Evolutionary conservation across 2,797 vertebrate genomes (phyloP), one percentile per base, ranked within the genome.

Genomic region (Oreochromis mossambicus): DNA sequence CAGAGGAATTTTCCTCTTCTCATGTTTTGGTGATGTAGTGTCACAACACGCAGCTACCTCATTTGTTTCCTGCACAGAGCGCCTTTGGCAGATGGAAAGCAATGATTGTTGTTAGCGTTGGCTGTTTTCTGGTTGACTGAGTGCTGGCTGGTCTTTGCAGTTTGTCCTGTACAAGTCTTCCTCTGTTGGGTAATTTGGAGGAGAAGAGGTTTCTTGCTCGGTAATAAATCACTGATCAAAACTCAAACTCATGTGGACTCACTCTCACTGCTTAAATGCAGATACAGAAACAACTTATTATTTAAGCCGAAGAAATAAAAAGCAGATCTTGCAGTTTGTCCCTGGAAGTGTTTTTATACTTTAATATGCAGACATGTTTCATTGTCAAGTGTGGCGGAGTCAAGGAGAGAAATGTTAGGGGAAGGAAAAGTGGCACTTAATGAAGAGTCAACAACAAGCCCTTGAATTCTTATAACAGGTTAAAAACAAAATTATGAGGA

Each of bases 1-100:
- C 79, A n/a, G 55, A 86, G 76, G 70, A 84, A 63, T 83, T 75
- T 77, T 80, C 19, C 79, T 78, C 61, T 78, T 82, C 54, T 55
- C 17, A 4, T 68, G 32, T 81, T 84, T 87, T 46, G 58, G 48
- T 78, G 29, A 77, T 51, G 41, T n/a, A 10, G 12, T 70, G 48
- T 88, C 78, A 80, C 73, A 84, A 83, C 82, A 84, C 4, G 41
- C 61, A 43, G 61, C 78, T 63, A 36, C 61, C 63, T 21, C 29
- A 73, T 77, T 21, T 80, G 73, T 83, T 88, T 86, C 50, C 78
- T 56, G 19, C 19, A 9, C 52, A 79, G 48, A 50, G 26, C 19
- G 6, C 70, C n/a, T 24, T 55, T 83, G 75, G 78, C 81, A n/a
- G 51, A 81, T 46, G 41, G 32, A 21, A 80, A 79, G 56, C 34